phyloP scores from a whole-genome alignment of 2,113 vertebrate species.

The Oenanthe oenanthe region DNA sequence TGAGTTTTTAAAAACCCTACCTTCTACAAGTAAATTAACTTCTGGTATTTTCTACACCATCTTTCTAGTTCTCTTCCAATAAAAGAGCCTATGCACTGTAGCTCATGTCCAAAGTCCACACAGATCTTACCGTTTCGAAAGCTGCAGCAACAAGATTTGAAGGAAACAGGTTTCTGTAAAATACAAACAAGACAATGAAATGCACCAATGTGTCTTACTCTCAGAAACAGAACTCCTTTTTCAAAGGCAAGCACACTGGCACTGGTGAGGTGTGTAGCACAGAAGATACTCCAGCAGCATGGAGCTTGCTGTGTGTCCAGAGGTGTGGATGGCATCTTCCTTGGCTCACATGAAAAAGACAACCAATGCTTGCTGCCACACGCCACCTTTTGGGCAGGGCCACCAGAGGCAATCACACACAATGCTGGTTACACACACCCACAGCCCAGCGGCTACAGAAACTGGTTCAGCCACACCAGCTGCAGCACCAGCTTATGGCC shows the following conservation, averaged over 20 bases:
- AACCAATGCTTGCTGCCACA: not conserved
- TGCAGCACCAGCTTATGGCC: not conserved
- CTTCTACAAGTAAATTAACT: not conserved
- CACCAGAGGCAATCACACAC: not conserved
- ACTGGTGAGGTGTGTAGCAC: not conserved
- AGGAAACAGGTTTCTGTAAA: constrained; percentile 93
- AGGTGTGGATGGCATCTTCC: not conserved
- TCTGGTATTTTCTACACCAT: not conserved
- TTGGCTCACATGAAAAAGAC: not conserved
- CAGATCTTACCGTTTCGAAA: constrained; percentile 88
- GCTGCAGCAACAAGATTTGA: constrained; percentile 92
- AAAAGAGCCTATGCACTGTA: not conserved
- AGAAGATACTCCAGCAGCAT: accelerated
- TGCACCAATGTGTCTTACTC: accelerated
- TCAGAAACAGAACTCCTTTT: not conserved
- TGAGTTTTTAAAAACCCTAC: not conserved
- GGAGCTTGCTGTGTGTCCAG: accelerated
- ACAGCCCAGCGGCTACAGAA: not conserved
- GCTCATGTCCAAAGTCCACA: not conserved
- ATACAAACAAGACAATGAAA: not conserved
- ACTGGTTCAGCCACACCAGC: not conserved
- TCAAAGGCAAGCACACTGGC: not conserved
- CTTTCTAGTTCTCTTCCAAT: not conserved
- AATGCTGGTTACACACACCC: not conserved
- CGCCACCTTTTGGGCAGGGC: not conserved